Evolutionary conservation across 2,888 invertebrate species (phyloP).

Genomic region (Pherbina coryleti): DNA sequence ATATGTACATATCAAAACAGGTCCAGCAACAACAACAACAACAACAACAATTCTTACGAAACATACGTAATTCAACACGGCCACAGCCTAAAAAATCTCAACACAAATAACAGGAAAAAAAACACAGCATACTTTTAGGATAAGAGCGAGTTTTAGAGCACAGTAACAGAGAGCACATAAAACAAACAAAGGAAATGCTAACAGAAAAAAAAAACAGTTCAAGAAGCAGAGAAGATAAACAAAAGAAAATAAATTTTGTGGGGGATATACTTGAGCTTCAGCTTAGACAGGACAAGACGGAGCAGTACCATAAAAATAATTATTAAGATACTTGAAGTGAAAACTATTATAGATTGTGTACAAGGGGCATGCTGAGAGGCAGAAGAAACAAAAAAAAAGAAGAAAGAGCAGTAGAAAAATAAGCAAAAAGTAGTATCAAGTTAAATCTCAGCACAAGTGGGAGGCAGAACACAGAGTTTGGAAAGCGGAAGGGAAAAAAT

Average conservation of each 20-base stretch:
- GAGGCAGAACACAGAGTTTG: neutral
- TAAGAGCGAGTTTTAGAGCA: conserved; percentile 3
- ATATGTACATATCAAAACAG: conserved; percentile 24
- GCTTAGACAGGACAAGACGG: neutral
- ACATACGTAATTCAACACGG: conserved; percentile 19
- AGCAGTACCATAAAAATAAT: conserved; percentile 19
- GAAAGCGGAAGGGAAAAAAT: neutral
- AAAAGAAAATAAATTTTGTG: conserved; percentile 17
- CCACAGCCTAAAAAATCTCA: conserved; percentile 39
- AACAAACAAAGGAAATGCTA: conserved; percentile 3
- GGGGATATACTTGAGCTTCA: neutral
- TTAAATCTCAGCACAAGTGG: neutral
- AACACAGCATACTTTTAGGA: conserved; percentile 15
- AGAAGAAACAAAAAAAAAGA: neutral
- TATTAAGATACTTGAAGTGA: neutral
- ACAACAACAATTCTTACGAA: neutral
- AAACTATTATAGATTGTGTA: neutral
- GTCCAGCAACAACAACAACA: neutral
- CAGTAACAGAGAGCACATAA: conserved; percentile 16
- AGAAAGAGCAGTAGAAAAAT: neutral
- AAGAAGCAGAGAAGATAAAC: conserved; percentile 19
- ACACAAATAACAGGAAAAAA: conserved; percentile 2
- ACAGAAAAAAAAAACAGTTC: neutral
- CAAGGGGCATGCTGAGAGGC: neutral
- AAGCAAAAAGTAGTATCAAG: neutral